Conservation (phyloP, 2,888 invertebrate genomes). For the Drosophila conformis region DNA sequence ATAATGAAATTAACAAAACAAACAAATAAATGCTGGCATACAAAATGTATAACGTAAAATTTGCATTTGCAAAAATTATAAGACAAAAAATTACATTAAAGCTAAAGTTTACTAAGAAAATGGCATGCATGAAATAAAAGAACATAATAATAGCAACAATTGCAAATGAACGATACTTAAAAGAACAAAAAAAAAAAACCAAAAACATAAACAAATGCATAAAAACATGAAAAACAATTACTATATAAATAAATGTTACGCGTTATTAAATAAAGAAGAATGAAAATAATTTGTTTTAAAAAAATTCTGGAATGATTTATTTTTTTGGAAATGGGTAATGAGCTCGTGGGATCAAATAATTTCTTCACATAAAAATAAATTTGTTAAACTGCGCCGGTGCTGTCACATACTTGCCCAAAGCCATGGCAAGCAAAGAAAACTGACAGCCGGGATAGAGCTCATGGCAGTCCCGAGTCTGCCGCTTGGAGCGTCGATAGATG, state of each 20-base stretch:
- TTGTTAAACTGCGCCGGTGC: conserved; percentile 64
- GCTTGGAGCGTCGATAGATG: conserved; percentile 87
- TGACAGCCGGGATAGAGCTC: conserved; percentile 87
- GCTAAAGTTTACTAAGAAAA: conserved; percentile 31
- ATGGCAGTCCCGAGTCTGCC: conserved; percentile 86
- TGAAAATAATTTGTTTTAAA: conserved; percentile 85
- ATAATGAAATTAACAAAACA: conserved; percentile 19
- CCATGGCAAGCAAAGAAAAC: conserved; percentile 90
- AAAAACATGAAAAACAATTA: conserved; percentile 78
- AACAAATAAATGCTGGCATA: conserved; percentile 36
- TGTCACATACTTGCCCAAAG: conserved; percentile 86
- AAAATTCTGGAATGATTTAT: conserved; percentile 48
- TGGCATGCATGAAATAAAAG: conserved; percentile 32
- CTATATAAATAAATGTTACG: conserved; percentile 87
- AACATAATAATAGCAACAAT: conserved; percentile 62
- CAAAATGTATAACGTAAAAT: conserved; percentile 56
- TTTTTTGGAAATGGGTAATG: neutral
- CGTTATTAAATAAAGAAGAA: conserved; percentile 88
- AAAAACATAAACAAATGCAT: conserved; percentile 43
- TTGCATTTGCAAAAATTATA: conserved; percentile 51
- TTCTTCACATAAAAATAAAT: conserved; percentile 63
- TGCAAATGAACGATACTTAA: conserved; percentile 64
- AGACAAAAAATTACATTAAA: conserved; percentile 39
- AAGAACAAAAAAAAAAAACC: conserved; percentile 45
- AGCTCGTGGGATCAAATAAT: neutral